phyloP scores from a whole-genome alignment of 2,888 invertebrate species.

The Dexiosoma caninum region DNA sequence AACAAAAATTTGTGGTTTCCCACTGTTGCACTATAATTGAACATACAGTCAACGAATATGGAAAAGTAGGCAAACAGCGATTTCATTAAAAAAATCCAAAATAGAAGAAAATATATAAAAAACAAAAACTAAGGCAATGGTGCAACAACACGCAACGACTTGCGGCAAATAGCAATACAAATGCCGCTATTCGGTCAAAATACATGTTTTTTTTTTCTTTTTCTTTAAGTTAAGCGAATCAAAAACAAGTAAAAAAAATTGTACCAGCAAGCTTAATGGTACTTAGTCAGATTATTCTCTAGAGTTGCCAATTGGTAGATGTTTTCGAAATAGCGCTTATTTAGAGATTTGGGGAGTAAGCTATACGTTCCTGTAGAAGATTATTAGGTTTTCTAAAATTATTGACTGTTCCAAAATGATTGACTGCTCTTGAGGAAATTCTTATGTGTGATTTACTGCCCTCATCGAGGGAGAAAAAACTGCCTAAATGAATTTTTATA shows the following conservation, averaged over 20 bases:
- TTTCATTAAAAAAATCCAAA: slow-evolving; percentile 25
- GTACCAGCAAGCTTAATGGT: slow-evolving; percentile 12
- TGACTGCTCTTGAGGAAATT: no score
- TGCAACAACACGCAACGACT: slow-evolving; percentile 58
- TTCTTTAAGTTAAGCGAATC: slow-evolving; percentile 15
- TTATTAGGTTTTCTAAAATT: no score
- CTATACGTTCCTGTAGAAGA: no score
- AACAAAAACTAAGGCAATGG: slow-evolving; percentile 60
- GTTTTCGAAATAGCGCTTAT: not conserved
- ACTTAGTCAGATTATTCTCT: not conserved
- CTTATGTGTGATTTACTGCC: no score
- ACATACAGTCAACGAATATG: slow-evolving; percentile 17
- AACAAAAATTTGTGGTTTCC: slow-evolving; percentile 37
- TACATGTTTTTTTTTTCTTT: slow-evolving; percentile 37
- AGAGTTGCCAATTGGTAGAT: slow-evolving; percentile 3
- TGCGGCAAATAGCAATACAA: slow-evolving; percentile 23
- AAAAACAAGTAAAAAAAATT: not conserved
- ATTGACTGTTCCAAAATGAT: no score
- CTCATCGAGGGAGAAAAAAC: no score
- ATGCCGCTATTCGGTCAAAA: slow-evolving; percentile 57
- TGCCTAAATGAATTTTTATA: no score
- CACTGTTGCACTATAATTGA: slow-evolving; percentile 42
- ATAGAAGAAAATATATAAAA: not conserved
- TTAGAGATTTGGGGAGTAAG: no score
- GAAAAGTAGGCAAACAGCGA: slow-evolving; percentile 57